Percentiles rank a stretch among this genome's conserved stretches.
Evolutionary conservation across 2,113 vertebrate species (phyloP).

Genomic region (Cyanoderma ruficeps): DNA sequence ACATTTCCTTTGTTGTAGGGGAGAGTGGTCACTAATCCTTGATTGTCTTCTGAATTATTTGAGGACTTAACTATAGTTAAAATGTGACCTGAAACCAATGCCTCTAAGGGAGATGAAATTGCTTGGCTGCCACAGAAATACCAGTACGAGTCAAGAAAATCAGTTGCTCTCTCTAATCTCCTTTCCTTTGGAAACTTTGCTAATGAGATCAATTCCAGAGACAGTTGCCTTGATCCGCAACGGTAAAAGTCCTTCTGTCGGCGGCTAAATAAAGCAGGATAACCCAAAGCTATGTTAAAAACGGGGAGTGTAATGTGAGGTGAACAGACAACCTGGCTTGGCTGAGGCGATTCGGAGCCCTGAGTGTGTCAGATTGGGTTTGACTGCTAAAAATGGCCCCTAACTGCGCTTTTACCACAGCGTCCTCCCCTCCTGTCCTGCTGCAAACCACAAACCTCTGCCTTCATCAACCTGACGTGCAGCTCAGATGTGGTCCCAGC

Average conservation of each 20-base stretch:
- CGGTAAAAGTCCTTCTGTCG: constrained; percentile 60
- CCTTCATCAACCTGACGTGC: not conserved
- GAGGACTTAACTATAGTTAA: constrained; percentile 42
- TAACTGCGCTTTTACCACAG: constrained; percentile 65
- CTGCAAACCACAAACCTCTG: not conserved
- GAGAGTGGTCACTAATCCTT: constrained; percentile 17
- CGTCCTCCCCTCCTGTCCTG: not conserved
- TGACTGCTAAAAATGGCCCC: constrained; percentile 50
- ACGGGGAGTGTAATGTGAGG: constrained; percentile 29
- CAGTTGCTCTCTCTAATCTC: constrained; percentile 54
- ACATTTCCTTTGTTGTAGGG: not conserved
- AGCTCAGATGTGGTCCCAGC: not conserved
- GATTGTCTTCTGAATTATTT: constrained; percentile 50
- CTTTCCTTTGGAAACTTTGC: constrained; percentile 67
- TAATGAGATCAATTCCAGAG: constrained; percentile 71
- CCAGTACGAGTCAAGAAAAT: constrained; percentile 59
- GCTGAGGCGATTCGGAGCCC: constrained; percentile 9
- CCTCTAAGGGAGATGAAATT: constrained; percentile 37
- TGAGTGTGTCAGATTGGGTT: constrained; percentile 41
- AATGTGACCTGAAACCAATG: constrained; percentile 65
- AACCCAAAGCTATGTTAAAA: constrained; percentile 44
- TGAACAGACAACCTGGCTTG: constrained; percentile 69
- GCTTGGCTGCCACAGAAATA: constrained; percentile 51
- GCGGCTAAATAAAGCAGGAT: constrained; percentile 68
- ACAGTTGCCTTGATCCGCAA: constrained; percentile 61